Evolutionary conservation across 2,113 vertebrate genomes (phyloP).

Genomic region (Eretmochelys imbricata): DNA sequence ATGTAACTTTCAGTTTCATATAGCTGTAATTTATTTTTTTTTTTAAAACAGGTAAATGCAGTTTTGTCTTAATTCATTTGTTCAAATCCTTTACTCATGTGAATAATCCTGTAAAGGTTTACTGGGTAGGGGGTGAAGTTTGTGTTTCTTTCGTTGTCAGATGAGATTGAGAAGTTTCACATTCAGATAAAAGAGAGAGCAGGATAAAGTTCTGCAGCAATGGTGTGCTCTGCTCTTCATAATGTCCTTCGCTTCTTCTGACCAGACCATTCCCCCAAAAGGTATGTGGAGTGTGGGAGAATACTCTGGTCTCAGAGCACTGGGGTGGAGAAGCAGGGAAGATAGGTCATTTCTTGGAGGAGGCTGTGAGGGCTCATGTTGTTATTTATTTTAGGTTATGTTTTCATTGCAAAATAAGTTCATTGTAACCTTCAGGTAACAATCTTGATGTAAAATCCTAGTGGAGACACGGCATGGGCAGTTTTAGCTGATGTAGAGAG

Average conservation of each 20-base stretch:
- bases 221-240: conserved; percentile 57
- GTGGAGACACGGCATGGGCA: background rate
- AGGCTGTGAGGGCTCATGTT: background rate
- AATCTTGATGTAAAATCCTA: background rate
- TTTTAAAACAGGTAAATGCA: background rate
- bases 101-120: conserved; percentile 1
- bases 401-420: background rate
- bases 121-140: background rate
- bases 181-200: fast-evolving
- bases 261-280: conserved; percentile 71
- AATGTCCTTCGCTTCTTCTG: conserved; percentile 66
- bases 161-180: conserved; percentile 2
- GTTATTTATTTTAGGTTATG: background rate
- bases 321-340: conserved; percentile 13
- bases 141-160: conserved; percentile 27
- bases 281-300: conserved; percentile 70
- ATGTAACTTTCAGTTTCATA: background rate
- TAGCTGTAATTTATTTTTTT: background rate
- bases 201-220: conserved; percentile 27
- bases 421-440: background rate
- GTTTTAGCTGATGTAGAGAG: background rate
- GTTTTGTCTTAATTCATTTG: conserved; percentile 52
- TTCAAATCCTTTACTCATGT: conserved; percentile 6
- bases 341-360: conserved; percentile 22
- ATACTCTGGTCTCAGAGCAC: conserved; percentile 38